These are phyloP conservation scores for Taeniopygia guttata DNA, from an alignment of 2,797 vertebrate species.

Conservation along the genomic window DNA sequence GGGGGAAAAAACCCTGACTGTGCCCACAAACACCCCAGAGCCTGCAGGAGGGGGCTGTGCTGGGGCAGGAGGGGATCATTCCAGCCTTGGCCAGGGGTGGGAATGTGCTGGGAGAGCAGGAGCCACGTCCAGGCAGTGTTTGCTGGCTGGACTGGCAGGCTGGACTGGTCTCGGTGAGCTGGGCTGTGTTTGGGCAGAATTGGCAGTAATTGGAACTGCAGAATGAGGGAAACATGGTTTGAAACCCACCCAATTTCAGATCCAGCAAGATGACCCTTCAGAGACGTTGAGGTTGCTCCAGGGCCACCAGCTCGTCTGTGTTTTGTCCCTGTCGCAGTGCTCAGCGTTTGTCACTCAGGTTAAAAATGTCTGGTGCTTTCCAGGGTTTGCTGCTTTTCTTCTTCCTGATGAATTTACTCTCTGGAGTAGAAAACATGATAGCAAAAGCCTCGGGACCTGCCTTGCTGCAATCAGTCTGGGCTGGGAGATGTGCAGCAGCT, in stretches of 20 bases:
- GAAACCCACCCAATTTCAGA: neutral
- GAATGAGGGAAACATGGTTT: neutral
- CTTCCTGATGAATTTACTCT: neutral
- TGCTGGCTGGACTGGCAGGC: neutral
- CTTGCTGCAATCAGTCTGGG: neutral
- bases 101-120: neutral
- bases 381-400: neutral
- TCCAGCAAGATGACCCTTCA: neutral
- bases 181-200: neutral
- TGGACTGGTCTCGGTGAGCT: neutral
- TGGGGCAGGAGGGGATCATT: neutral
- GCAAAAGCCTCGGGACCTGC: neutral
- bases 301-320: rapidly evolving
- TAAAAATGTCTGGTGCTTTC: neutral
- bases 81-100: neutral
- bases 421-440: neutral
- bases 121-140: neutral
- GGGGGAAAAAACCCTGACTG: rapidly evolving
- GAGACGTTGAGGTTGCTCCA: neutral
- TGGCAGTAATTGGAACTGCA: neutral
- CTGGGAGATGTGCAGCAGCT: neutral
- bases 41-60: neutral
- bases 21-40: neutral
- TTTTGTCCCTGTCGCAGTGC: neutral
- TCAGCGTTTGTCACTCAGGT: rapidly evolving